Evolutionary conservation across 2,113 vertebrate species (phyloP).

Genomic region (Pseudorectes ferrugineus): DNA sequence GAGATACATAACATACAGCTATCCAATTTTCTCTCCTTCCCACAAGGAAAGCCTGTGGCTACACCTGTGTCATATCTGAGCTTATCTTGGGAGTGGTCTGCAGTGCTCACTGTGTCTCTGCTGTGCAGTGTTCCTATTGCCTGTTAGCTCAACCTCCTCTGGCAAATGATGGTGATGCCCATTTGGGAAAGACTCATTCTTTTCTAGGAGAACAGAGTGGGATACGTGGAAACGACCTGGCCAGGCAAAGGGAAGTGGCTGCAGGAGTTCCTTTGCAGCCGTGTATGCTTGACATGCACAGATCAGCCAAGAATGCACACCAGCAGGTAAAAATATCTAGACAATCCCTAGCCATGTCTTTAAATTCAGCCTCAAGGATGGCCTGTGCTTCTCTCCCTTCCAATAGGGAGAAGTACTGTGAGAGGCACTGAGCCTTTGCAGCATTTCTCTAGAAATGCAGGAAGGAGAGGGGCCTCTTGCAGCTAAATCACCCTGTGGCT

Average conservation of each 20-base stretch:
- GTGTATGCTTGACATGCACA: background rate
- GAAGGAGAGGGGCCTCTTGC: background rate
- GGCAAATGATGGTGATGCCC: background rate
- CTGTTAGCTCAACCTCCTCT: background rate
- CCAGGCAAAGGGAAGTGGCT: background rate
- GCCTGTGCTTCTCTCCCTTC: background rate
- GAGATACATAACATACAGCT: background rate
- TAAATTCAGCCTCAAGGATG: background rate
- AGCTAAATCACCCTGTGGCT: background rate
- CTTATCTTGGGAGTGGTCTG: background rate
- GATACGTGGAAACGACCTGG: background rate
- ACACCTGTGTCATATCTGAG: background rate
- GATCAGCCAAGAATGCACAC: background rate
- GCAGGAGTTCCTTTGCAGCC: background rate
- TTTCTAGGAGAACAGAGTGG: background rate
- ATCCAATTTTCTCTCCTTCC: background rate
- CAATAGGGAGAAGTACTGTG: background rate
- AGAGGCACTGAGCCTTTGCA: background rate
- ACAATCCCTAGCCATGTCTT: background rate
- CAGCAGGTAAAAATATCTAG: background rate
- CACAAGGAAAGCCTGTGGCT: background rate
- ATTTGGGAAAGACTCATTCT: background rate
- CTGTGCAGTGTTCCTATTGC: background rate
- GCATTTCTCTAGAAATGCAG: background rate
- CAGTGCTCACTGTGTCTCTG: background rate